These are phyloP conservation scores for Zonotrichia leucophrys DNA, from an alignment of 2,113 vertebrate species.

Conservation along the genomic window DNA sequence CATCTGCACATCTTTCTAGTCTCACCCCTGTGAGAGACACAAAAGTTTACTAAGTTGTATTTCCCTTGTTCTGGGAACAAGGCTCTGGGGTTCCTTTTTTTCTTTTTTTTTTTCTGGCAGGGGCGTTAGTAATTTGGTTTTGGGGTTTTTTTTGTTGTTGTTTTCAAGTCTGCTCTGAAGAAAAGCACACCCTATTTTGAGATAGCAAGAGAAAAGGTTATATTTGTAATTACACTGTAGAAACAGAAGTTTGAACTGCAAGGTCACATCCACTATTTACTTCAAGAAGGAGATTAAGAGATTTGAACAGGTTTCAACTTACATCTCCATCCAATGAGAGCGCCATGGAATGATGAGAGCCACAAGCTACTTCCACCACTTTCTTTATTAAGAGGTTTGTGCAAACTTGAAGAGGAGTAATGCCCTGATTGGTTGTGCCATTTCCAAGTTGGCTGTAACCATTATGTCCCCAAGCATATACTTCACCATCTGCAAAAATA, in stretches of 20 bases:
- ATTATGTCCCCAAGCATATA: slow-evolving; percentile 97
- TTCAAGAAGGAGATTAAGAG: background rate
- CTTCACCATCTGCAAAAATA: slow-evolving; percentile 85
- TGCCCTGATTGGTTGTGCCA: slow-evolving; percentile 90
- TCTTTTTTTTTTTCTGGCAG: no score
- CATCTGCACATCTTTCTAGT: background rate
- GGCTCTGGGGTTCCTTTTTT: background rate
- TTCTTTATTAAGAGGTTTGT: slow-evolving; percentile 89
- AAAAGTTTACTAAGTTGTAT: background rate
- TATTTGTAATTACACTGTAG: background rate
- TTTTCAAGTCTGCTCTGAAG: background rate
- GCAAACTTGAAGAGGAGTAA: slow-evolving; percentile 88
- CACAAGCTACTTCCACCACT: slow-evolving; percentile 91
- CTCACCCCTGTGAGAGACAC: background rate
- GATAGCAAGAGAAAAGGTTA: background rate
- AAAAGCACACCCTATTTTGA: background rate
- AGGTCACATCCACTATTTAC: background rate
- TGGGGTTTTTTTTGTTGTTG: background rate
- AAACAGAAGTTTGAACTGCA: background rate
- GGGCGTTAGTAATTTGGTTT: no score
- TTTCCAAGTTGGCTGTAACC: slow-evolving; percentile 97
- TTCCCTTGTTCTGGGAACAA: background rate
- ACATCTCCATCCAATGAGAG: slow-evolving; percentile 92
- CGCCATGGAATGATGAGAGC: slow-evolving; percentile 94
- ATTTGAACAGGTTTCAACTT: slow-evolving; percentile 61